These are phyloP conservation scores for Eupithecia abbreviata DNA, from an alignment of 2,888 invertebrate genomes.

Conservation along the genomic window DNA sequence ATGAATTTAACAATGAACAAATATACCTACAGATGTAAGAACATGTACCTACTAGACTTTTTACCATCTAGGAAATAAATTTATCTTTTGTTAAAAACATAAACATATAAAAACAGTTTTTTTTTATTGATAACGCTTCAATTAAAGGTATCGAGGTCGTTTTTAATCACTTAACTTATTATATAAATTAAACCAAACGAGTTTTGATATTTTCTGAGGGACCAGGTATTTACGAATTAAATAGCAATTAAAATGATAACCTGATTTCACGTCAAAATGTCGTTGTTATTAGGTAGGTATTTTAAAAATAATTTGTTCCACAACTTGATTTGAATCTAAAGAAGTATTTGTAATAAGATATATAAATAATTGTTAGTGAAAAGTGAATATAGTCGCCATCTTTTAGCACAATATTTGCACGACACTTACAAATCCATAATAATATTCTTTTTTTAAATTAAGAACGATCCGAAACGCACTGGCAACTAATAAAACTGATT, in stretches of 20 bases:
- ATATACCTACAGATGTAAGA: background rate
- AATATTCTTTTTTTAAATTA: conserved; percentile 14
- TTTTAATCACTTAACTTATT: background rate
- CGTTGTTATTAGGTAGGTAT: background rate
- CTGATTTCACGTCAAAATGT: background rate
- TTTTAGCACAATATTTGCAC: background rate
- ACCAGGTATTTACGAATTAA: background rate
- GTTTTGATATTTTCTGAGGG: background rate
- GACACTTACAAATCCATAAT: background rate
- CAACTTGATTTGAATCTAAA: background rate
- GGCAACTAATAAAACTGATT: conserved; percentile 37
- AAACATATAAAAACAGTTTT: background rate
- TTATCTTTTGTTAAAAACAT: background rate
- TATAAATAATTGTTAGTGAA: background rate
- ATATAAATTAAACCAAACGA: background rate
- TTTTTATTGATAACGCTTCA: background rate
- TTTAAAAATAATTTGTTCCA: background rate
- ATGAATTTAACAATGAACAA: background rate
- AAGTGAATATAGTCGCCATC: background rate
- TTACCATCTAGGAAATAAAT: background rate
- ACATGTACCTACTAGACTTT: background rate
- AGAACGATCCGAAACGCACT: conserved; percentile 29
- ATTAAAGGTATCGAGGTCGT: background rate
- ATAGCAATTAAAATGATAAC: background rate
- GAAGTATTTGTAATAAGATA: background rate